Evolutionary conservation across 2,113 vertebrate species (phyloP).

Genomic region (Mus spicilegus): DNA sequence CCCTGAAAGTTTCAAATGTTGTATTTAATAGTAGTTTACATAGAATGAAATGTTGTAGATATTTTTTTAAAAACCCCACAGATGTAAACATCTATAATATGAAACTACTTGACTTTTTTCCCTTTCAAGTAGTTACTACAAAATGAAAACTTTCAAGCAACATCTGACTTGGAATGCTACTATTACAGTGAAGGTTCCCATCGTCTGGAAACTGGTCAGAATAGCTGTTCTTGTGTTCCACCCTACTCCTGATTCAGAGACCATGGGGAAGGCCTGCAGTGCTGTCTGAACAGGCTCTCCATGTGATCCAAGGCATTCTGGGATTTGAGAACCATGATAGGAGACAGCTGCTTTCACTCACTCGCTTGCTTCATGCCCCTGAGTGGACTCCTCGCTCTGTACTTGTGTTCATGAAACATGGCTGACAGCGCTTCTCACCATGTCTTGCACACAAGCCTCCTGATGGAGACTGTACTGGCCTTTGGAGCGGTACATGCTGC

Average conservation of each 20-base stretch:
- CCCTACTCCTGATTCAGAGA: background rate
- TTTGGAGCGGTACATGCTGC: background rate
- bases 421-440: background rate
- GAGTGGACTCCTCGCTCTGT: background rate
- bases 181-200: background rate
- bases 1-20: background rate
- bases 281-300: background rate
- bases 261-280: background rate
- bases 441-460: background rate
- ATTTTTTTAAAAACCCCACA: background rate
- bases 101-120: background rate
- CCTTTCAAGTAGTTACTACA: background rate
- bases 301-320: background rate
- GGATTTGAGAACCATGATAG: background rate
- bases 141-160: background rate
- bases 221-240: background rate
- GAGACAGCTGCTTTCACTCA: background rate
- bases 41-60: background rate
- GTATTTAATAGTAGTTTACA: background rate
- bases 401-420: background rate
- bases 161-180: conserved; percentile 5
- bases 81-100: background rate
- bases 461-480: background rate
- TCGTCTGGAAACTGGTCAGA: background rate
- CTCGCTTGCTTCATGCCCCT: fast-evolving